Percentiles rank a stretch among this genome's conserved stretches.
Evolutionary conservation across 2,888 invertebrate species (phyloP).

Genomic region (Papilio protenor): DNA sequence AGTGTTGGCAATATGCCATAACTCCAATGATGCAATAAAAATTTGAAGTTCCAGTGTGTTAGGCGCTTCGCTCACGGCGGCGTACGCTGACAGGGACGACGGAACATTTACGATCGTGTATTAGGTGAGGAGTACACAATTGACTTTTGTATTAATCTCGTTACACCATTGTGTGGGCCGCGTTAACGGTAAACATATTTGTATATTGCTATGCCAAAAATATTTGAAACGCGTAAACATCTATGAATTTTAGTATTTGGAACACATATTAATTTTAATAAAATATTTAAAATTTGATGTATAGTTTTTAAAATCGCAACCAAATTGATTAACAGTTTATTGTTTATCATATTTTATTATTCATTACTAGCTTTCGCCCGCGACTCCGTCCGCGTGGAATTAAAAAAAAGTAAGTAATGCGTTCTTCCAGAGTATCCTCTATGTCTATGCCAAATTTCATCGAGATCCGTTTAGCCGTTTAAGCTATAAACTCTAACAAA

Average conservation of each 20-base stretch:
- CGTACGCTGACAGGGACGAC: conserved; percentile 26
- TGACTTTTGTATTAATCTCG: conserved; percentile 21
- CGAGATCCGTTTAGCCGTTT: too few relatives aligned
- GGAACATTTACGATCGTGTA: conserved; percentile 1
- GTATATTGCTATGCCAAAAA: conserved; percentile 65
- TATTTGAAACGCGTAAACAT: conserved; percentile 68
- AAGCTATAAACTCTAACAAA: too few relatives aligned
- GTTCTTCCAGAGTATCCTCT: too few relatives aligned
- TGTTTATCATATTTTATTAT: conserved; percentile 1
- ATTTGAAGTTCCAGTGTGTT: conserved; percentile 71
- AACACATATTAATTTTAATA: background rate
- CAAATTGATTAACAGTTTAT: conserved; percentile 28
- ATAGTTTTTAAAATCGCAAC: too few relatives aligned
- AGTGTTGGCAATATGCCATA: conserved; percentile 73
- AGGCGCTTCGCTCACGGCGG: conserved; percentile 52
- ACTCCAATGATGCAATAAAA: conserved; percentile 77
- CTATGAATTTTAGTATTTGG: conserved; percentile 3
- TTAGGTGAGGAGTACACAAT: conserved; percentile 35
- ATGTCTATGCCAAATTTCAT: too few relatives aligned
- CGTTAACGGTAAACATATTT: conserved; percentile 46
- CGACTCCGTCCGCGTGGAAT: too few relatives aligned
- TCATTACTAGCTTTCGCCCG: background rate
- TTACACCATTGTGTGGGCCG: conserved; percentile 13
- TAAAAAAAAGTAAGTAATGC: too few relatives aligned
- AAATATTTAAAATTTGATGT: background rate